A percentile compares a stretch with the other conserved stretches of the same genome.
Conservation (phyloP, 2,113 vertebrate genomes). For the Xiphias gladius region DNA sequence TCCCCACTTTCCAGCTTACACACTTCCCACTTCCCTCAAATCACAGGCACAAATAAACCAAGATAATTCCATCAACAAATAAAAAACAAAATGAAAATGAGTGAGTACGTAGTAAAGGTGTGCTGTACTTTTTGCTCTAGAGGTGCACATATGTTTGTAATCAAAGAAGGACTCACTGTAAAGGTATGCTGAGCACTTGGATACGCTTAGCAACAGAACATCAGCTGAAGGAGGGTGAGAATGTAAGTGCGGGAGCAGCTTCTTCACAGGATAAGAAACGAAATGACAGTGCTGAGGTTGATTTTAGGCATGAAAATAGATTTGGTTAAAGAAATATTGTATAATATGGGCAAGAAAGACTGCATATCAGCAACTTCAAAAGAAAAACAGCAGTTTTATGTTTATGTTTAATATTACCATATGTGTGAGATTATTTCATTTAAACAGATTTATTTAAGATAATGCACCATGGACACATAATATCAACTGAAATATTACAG, state of each 20-base stretch:
- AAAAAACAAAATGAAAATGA: not conserved
- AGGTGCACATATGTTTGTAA: constrained; percentile 41
- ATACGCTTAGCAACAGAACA: constrained; percentile 7
- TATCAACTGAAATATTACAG: no score
- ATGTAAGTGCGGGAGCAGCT: not conserved
- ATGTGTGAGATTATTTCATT: no score
- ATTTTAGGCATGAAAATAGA: not conserved
- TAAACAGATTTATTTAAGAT: no score
- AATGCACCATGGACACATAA: no score
- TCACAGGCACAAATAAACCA: no score
- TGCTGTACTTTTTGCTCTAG: not conserved
- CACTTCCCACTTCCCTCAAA: no score
- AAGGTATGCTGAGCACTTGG: constrained; percentile 38
- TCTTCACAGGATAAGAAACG: no score
- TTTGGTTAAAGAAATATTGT: not conserved
- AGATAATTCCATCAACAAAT: not conserved
- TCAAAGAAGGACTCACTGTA: constrained; percentile 31
- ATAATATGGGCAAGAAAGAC: not conserved
- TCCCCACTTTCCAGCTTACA: not conserved
- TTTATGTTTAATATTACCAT: no score
- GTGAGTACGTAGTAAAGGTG: not conserved
- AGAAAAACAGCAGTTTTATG: not conserved
- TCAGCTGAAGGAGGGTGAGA: not conserved
- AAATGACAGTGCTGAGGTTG: not conserved
- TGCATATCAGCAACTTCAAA: not conserved